Evolutionary conservation across 2,888 invertebrate species (phyloP), one percentile per base, ranked within the genome.

Genomic region (Drosophila bunnanda): DNA sequence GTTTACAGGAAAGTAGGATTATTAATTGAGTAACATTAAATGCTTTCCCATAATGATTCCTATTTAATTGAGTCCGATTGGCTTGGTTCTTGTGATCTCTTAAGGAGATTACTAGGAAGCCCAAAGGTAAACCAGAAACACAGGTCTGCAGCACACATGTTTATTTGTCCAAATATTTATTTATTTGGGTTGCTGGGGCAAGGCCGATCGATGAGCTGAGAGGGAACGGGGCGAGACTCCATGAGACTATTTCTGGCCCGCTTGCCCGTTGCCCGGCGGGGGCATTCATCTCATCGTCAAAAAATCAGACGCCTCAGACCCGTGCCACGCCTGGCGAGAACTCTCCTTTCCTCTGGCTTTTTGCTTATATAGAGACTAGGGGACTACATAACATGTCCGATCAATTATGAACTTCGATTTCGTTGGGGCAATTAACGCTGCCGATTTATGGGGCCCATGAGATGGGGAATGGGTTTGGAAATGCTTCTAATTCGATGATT

Each of bases 141-240:
- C 22, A 48, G 38, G 60, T 60, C 60, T 48, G 46, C 46, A 41
- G 32, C 60, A 48, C 70, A 54, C 58, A 75, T 78, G 81, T 73
- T 74, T 66, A 66, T 76, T 73, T 84, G 82, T 84, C 75, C 80
- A 87, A 84, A 87, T 84, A 84, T 87, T 84, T 84, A 82, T 84
- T 72, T 75, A 78, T 75, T 59, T 79, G 57, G 70, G 54, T 55
- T 61, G 52, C 41, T 57, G 44, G 58, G 56, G 57, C 82, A 81
- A 84, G 81, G 84, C 81, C 84, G 79, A 69, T 52, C 84, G 79
- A 67, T 52, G 58, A 50, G 15, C 15, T 44, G 38, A 22, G 20
- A 20, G 22, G 48, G 41, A 30, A 22, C 39, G 38, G 38, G 43
- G 52, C 28, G 41, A 53, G 53, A 64, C 72, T 73, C 72, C 72